Percentiles rank a stretch among this genome's conserved stretches.
These are phyloP conservation scores for Hydrotaea cyrtoneurina DNA, from an alignment of 2,888 invertebrate genomes.

Conservation along the genomic window DNA sequence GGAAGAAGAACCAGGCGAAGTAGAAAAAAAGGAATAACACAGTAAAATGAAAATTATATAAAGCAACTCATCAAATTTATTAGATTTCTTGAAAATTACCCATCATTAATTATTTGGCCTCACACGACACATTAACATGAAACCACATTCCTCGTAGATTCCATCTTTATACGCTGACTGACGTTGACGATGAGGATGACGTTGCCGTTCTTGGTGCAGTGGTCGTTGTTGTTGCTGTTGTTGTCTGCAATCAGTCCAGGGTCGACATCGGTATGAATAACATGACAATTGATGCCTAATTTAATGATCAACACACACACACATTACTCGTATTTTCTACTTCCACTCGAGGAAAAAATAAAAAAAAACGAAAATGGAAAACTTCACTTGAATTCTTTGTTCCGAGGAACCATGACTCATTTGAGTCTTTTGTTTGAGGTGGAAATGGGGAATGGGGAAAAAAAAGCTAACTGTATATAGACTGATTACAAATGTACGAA, in stretches of 20 bases:
- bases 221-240: slow-evolving; percentile 7
- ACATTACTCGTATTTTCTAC: not conserved
- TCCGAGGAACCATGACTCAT: slow-evolving; percentile 14
- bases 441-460: slow-evolving; percentile 1
- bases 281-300: slow-evolving; percentile 40
- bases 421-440: not conserved
- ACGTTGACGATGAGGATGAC: too few species aligned
- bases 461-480: not conserved
- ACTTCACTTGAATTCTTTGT: not conserved
- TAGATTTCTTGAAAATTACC: slow-evolving; percentile 36
- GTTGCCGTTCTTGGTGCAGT: not conserved
- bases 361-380: not conserved
- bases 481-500: not conserved
- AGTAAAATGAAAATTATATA: not conserved
- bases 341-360: too few species aligned
- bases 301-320: not conserved
- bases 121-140: slow-evolving; percentile 36
- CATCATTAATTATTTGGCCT: slow-evolving; percentile 37
- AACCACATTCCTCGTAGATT: slow-evolving; percentile 33
- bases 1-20: not conserved
- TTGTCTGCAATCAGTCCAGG: slow-evolving; percentile 1
- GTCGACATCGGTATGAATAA: not conserved
- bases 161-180: not conserved
- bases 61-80: slow-evolving; percentile 40
- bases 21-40: not conserved